Percentiles rank a stretch among this genome's conserved stretches.
Conservation (phyloP, 1,140 invertebrate genomes). For the Atta colombica region DNA sequence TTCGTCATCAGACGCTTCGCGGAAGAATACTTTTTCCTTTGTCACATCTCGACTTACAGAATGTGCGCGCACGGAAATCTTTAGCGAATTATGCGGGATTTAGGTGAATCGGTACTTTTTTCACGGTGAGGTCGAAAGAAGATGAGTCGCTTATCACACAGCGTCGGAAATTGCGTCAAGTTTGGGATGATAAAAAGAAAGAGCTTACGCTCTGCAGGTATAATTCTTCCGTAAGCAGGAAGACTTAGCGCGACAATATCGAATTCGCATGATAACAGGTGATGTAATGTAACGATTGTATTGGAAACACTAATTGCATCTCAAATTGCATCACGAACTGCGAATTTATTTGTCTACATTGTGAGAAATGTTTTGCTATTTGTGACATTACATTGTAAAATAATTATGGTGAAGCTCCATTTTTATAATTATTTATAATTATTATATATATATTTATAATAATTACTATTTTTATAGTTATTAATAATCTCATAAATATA, state of each 20-base stretch:
- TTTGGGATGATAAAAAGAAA: constrained; percentile 25
- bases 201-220: not conserved
- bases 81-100: constrained; percentile 29
- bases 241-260: not conserved
- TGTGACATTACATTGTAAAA: too few species aligned
- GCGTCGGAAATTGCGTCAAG: constrained; percentile 23
- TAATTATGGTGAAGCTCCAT: too few species aligned
- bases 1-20: constrained; percentile 56
- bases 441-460: too few species aligned
- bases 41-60: not conserved
- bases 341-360: not conserved
- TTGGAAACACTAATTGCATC: not conserved
- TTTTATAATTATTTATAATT: too few species aligned
- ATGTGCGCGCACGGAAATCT: constrained; percentile 20
- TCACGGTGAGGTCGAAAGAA: constrained; percentile 12
- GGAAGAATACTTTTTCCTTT: constrained; percentile 62
- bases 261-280: not conserved
- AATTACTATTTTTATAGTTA: too few species aligned
- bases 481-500: too few species aligned
- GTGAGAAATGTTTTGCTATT: too few species aligned
- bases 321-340: not conserved
- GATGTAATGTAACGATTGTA: not conserved
- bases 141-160: not conserved
- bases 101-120: constrained; percentile 39
- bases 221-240: not conserved